Base-by-base conservation (phyloP, 92 coral and sea anemone genomes). In the Umimayanthus kanabou region DNA sequence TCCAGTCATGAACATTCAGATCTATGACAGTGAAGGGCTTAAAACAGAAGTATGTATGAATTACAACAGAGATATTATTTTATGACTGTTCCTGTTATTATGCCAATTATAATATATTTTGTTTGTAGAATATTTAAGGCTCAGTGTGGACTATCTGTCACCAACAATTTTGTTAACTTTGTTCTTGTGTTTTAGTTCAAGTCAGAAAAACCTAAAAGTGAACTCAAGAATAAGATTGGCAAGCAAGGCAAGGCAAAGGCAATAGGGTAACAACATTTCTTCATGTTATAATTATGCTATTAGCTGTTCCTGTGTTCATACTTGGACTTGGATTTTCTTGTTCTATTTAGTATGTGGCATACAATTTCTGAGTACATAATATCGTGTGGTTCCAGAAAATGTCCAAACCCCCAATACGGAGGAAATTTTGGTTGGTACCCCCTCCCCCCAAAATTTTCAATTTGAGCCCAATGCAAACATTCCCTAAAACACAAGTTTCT, bases 41-140 rank as follows among this genome's bases (percentile, higher is more conserved):
- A 97, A 97, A 67, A 95, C 97, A 76, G 99, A 95, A 93, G 99
- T 96, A 91, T 25, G 87, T 83, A 42, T 26, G 22, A 57, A 65
- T 53, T 28, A 81, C 37, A 58, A 57, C 22, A 15, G 4, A 0
- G 4, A 8, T 4, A 70, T 70, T 6, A 47, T 47, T 47, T 47
- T 47, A 13, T 53, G 13, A 18, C 58, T 53, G 58, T 15, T 53
- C 20, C 4, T 53, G 18, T 53, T 13, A 15, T 69, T 69, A 33
- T 69, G 3, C 26, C 29, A 69, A 23, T 33, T 69, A 8, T 69
- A 28, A 20, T 18, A 69, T 43, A 33, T 23, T 22, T 40, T 45
- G 47, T 77, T 77, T 42, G 61, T 22, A 58, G 25, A 55, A 15
- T 77, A 22, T 39, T 11, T 47, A 47, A 6, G 50, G 50, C 1